Base-by-base conservation (phyloP, 2,888 invertebrate genomes). In the Rhagophthalmus giganteus region DNA sequence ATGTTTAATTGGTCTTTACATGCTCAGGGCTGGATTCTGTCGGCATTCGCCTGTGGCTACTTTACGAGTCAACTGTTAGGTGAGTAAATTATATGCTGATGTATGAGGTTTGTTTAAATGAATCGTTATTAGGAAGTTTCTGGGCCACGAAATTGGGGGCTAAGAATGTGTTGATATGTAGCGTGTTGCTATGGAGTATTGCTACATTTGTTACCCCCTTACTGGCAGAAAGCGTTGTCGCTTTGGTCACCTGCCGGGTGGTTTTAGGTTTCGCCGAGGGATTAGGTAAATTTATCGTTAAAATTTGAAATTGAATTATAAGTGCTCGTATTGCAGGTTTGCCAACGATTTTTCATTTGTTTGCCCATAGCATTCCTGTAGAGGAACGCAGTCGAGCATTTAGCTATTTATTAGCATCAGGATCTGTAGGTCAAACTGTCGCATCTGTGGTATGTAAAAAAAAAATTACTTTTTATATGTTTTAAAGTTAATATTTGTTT, bases 31-130 rank as follows among this genome's bases (percentile, higher is more conserved):
- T 86, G 85, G 86, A 84, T 88, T 37, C 75, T 86, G 27, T 87
- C 86, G 45, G 85, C 87, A 3, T 88, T 88, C 73, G 85, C 87
- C 24, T 82, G 86, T 54, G 88, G 88, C 16, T 88, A 87, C 67
- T 84, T 88, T 65, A 85, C 85, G 61, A 86, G 86, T 75, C 86
- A 87, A 79, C 83, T 87, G 72, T 59, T 75, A 33, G 74, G 74
- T 71, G 11, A 34, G 11, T n/a, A n/a, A n/a, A n/a, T n/a, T n/a
- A n/a, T n/a, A n/a, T n/a, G n/a, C n/a, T n/a, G n/a, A n/a, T n/a
- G n/a, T n/a, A n/a, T n/a, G n/a, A n/a, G n/a, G n/a, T n/a, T n/a
- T n/a, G n/a, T n/a, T n/a, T 20, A 10, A 11, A 12, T 2, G 3
- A 10, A 6, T 9, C 8, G 9, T 16, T 34, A 16, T 4, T 11